A percentile compares a stretch with the other conserved stretches of the same genome.
phyloP scores from a whole-genome alignment of 2,113 vertebrate genomes.

The Vicugna pacos region DNA sequence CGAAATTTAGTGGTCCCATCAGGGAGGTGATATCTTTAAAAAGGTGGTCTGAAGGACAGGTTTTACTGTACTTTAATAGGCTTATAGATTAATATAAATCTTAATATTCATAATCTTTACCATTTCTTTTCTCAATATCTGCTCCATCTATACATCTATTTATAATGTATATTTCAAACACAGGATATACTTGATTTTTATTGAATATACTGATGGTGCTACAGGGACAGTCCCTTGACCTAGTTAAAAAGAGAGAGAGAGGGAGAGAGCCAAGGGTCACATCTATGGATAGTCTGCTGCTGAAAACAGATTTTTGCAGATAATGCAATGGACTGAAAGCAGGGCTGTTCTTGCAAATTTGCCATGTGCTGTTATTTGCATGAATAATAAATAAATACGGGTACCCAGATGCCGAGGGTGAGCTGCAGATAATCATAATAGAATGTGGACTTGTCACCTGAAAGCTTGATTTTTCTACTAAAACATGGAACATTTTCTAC shows the following conservation, averaged over 20 bases:
- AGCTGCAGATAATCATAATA: background rate
- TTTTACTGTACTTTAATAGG: constrained; percentile 95
- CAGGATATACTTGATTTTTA: constrained; percentile 89
- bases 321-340: background rate
- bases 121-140: constrained; percentile 89
- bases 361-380: constrained; percentile 16
- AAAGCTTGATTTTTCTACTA: constrained; percentile 57
- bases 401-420: background rate
- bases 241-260: constrained; percentile 80
- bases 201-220: constrained; percentile 81
- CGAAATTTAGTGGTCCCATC: constrained; percentile 94
- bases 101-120: constrained; percentile 93
- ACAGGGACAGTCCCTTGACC: constrained; percentile 83
- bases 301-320: constrained; percentile 71
- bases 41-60: constrained; percentile 94
- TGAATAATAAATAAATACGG: constrained; percentile 50
- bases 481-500: background rate
- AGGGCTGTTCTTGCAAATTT: constrained; percentile 44
- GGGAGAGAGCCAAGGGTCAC: constrained; percentile 80
- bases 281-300: constrained; percentile 65
- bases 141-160: constrained; percentile 89
- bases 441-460: background rate
- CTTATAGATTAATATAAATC: constrained; percentile 94
- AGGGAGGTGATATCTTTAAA: constrained; percentile 93
- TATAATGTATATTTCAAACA: constrained; percentile 90